These are phyloP conservation scores for Adineta ricciae DNA, from an alignment of 2,888 invertebrate species.

Conservation along the genomic window DNA sequence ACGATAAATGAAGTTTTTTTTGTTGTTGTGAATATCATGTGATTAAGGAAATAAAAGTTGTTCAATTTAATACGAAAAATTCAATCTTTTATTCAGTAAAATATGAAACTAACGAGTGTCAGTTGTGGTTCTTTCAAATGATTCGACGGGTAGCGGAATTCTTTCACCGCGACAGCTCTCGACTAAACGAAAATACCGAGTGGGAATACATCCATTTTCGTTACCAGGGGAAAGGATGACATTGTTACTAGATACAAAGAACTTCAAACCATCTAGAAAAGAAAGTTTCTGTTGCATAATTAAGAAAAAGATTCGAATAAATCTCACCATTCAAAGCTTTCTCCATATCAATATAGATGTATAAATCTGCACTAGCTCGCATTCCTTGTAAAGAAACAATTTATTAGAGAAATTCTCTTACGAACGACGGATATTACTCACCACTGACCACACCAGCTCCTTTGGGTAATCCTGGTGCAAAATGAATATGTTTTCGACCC, in stretches of 20 bases:
- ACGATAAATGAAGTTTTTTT: neutral
- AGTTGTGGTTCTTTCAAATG: neutral
- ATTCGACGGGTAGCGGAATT: neutral
- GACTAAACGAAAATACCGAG: slow-evolving; percentile 57
- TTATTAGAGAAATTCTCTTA: neutral
- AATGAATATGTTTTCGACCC: slow-evolving; percentile 68
- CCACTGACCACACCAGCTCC: slow-evolving; percentile 57
- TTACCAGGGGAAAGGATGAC: slow-evolving; percentile 66
- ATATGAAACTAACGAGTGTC: neutral
- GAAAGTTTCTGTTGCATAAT: slow-evolving; percentile 26
- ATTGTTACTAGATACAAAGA: slow-evolving; percentile 65
- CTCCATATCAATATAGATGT: slow-evolving; percentile 61
- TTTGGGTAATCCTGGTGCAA: slow-evolving; percentile 56
- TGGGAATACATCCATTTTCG: slow-evolving; percentile 57
- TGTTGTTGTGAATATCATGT: no score
- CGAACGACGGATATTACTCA: slow-evolving; percentile 35
- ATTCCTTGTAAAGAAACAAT: slow-evolving; percentile 50
- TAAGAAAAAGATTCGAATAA: neutral
- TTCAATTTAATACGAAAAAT: no score
- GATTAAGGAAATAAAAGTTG: no score
- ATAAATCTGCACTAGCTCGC: slow-evolving; percentile 51
- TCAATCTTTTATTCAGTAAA: no score
- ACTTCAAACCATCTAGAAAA: slow-evolving; percentile 57
- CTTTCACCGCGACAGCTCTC: neutral
- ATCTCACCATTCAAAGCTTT: slow-evolving; percentile 55